Evolutionary conservation across 2,113 vertebrate genomes (phyloP).

Genomic region (Barbus barbus): DNA sequence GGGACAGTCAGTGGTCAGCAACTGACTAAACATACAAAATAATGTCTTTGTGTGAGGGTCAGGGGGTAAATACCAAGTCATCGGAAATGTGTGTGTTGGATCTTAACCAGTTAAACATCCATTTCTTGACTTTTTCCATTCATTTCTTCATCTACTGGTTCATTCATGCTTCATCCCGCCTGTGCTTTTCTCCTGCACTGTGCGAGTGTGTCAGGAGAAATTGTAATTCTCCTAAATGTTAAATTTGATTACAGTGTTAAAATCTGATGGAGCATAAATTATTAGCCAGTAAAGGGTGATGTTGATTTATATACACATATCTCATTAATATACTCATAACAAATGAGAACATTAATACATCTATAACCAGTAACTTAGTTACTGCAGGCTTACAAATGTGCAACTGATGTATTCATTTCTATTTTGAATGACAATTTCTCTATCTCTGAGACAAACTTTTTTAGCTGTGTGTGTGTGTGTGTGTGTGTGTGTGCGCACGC

Average conservation of each 20-base stretch:
- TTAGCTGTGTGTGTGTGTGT: slow-evolving; percentile 4
- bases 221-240: background rate
- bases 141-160: background rate
- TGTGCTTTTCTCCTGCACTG: background rate
- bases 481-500: slow-evolving; percentile 36
- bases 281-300: background rate
- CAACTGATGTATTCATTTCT: too few species aligned
- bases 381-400: background rate
- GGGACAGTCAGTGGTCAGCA: too few species aligned
- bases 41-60: background rate
- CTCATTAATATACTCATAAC: background rate
- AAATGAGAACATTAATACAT: background rate
- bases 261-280: slow-evolving; percentile 15
- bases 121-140: background rate
- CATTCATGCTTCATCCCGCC: too few species aligned
- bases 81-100: background rate
- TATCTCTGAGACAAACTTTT: slow-evolving; percentile 42
- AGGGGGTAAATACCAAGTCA: background rate
- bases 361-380: too few species aligned
- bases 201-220: background rate
- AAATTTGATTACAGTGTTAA: slow-evolving; percentile 26
- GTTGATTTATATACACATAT: slow-evolving; percentile 21
- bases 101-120: background rate
- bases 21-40: background rate
- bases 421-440: slow-evolving; percentile 32